Evolutionary conservation across 1,140 invertebrate species (phyloP), one percentile per base, ranked within the genome.

Genomic region (Goniozus legneri): DNA sequence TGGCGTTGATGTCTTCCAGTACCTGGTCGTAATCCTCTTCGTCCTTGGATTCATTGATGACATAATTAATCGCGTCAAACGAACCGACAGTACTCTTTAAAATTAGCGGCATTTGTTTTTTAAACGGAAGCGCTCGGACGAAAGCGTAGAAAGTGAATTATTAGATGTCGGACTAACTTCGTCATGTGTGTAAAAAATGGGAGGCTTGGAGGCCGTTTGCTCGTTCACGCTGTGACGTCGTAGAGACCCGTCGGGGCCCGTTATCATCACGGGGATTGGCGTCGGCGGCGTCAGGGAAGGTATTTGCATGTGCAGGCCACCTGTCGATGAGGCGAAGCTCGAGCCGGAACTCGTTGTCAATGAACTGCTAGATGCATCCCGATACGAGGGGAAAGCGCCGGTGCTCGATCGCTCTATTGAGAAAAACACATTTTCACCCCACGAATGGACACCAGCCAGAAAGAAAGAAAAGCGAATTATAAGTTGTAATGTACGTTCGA

Each of bases 191-290:
- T 68, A 67, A 46, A 69, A 69, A 16, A 56, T 60, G 3, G 64
- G 55, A 3, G 55, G 46, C 40, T 50, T 64, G 10, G 47, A 20
- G 14, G 62, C 57, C 0, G 34, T 24, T 41, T 41, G 33, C 7
- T 21, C 56, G 20, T 57, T 55, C 37, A 56, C 22, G 37, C 65
- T 71, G 16, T 59, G 59, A n/a, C 63, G 57, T 35, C 60, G 54
- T 6, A 53, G 47, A 8, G 52, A 66, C 20, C 67, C 65, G 12
- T 71, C 65, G 1, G 69, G 65, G 2, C 50, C 47, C n/a, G 67
- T 69, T 37, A 72, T 67, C 57, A 63, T 68, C 19, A 71, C 66
- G 14, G 69, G 64, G 42, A 72, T 72, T 13, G 69, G 66, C 8
- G 58, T 67, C 0, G 60, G 61, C 39, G 63, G 61, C 15, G 60